Evolutionary conservation across 2,113 vertebrate genomes (phyloP).

Genomic region (Anoplopoma fimbria): DNA sequence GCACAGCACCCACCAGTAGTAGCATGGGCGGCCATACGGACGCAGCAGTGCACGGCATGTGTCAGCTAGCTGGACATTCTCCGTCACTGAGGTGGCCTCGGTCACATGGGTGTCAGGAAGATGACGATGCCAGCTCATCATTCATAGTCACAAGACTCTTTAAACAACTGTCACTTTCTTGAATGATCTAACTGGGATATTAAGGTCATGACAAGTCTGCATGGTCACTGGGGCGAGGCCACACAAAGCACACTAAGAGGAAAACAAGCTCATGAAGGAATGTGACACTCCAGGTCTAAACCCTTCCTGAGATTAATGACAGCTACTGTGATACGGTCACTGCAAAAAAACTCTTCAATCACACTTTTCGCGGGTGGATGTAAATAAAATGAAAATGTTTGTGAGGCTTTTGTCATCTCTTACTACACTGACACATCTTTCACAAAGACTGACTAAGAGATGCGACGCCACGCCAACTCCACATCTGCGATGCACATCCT

Average conservation of each 20-base stretch:
- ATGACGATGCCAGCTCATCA: slow-evolving; percentile 15
- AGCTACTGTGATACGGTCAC: neutral
- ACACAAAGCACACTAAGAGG: neutral
- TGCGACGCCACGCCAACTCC: neutral
- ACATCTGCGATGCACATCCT: slow-evolving; percentile 34
- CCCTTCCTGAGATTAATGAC: neutral
- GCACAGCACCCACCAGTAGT: slow-evolving; percentile 55
- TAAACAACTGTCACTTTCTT: slow-evolving; percentile 10
- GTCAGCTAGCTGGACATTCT: slow-evolving; percentile 29
- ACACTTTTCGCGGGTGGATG: neutral
- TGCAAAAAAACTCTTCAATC: neutral
- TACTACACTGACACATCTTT: neutral
- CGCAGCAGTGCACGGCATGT: slow-evolving; percentile 32
- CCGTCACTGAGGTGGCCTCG: slow-evolving; percentile 32
- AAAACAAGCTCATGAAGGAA: slow-evolving; percentile 43
- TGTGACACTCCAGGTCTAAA: slow-evolving; percentile 39
- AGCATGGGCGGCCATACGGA: slow-evolving; percentile 57
- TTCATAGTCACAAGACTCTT: neutral
- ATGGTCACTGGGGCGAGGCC: neutral
- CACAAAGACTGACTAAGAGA: neutral
- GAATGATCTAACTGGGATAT: slow-evolving; percentile 26
- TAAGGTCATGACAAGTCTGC: neutral
- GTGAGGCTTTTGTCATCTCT: neutral
- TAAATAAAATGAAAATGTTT: neutral
- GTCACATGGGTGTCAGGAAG: slow-evolving; percentile 40